A percentile compares a stretch with the other conserved stretches of the same genome.
Evolutionary conservation across 2,888 invertebrate genomes (phyloP).

Genomic region (Argyra leucocephala): DNA sequence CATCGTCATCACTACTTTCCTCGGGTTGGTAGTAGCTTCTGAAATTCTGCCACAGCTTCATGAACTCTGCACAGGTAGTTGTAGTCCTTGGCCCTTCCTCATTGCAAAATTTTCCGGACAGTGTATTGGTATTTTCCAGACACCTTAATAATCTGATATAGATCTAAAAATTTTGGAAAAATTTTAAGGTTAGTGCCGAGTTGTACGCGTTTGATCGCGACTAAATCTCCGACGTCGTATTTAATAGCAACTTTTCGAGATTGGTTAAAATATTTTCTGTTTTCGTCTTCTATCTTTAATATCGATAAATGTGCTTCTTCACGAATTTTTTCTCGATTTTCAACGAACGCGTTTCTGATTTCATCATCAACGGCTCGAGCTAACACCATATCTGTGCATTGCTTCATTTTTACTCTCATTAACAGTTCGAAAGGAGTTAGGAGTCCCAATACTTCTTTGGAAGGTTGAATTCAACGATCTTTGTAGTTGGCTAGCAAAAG

Average conservation of each 20-base stretch:
- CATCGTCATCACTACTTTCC: too few relatives aligned
- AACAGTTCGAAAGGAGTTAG: slow-evolving; percentile 15
- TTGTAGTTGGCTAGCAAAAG: background rate
- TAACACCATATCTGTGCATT: background rate
- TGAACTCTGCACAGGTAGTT: too few relatives aligned
- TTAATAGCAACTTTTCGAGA: background rate
- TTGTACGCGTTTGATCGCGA: slow-evolving; percentile 8
- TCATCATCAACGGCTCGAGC: background rate
- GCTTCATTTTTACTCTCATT: slow-evolving; percentile 13
- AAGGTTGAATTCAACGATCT: slow-evolving; percentile 7
- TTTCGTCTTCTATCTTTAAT: slow-evolving; percentile 7
- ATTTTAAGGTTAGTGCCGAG: slow-evolving; percentile 4
- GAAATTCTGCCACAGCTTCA: too few relatives aligned
- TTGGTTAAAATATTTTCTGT: slow-evolving; percentile 4
- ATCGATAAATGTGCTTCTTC: slow-evolving; percentile 22
- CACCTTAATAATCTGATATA: background rate
- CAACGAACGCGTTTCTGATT: background rate
- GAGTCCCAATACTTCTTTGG: slow-evolving; percentile 9
- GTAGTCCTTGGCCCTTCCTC: too few relatives aligned
- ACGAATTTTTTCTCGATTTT: slow-evolving; percentile 9
- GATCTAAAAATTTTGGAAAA: slow-evolving; percentile 10
- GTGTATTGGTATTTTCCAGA: background rate
- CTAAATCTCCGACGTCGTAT: slow-evolving; percentile 11
- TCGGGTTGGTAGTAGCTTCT: too few relatives aligned
- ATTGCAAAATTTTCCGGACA: too few relatives aligned